A percentile compares a stretch with the other conserved stretches of the same genome.
phyloP scores from a whole-genome alignment of 2,113 vertebrate genomes.

The Podarcis muralis region DNA sequence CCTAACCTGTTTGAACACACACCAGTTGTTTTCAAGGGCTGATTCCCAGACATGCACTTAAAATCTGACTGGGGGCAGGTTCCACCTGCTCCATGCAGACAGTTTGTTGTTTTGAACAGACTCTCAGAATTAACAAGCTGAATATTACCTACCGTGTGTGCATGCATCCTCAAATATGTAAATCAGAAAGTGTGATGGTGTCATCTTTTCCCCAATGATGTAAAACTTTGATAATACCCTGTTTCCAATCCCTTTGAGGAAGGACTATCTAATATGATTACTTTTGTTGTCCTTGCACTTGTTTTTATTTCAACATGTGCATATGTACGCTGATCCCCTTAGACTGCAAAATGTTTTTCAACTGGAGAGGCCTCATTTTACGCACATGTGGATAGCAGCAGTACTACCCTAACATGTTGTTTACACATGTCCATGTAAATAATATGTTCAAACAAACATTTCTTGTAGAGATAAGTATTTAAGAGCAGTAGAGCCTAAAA shows the following conservation, averaged over 20 bases:
- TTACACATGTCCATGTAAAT: slow-evolving; percentile 53
- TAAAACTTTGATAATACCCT: slow-evolving; percentile 71
- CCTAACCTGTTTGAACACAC: slow-evolving; percentile 64
- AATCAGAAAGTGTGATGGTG: slow-evolving; percentile 68
- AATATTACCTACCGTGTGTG: slow-evolving; percentile 53
- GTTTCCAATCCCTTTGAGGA: slow-evolving; percentile 73
- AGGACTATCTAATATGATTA: slow-evolving; percentile 44
- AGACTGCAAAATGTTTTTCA: neutral
- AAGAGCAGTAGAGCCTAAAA: rapidly evolving
- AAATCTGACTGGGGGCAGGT: neutral
- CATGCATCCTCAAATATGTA: slow-evolving; percentile 72
- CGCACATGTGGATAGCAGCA: neutral
- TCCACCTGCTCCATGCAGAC: slow-evolving; percentile 47
- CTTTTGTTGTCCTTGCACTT: slow-evolving; percentile 3
- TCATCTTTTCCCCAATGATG: slow-evolving; percentile 69
- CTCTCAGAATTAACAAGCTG: slow-evolving; percentile 51
- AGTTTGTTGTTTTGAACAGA: slow-evolving; percentile 59
- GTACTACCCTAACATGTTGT: slow-evolving; percentile 24
- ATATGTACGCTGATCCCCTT: neutral
- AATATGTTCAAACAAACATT: slow-evolving; percentile 37
- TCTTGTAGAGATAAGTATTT: neutral
- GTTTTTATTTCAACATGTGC: neutral
- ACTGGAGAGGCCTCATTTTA: neutral
- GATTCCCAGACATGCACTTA: slow-evolving; percentile 35
- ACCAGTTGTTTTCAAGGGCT: slow-evolving; percentile 54